Evolutionary conservation across 2,113 vertebrate genomes (phyloP).

Genomic region (Thamnaconus septentrionalis): DNA sequence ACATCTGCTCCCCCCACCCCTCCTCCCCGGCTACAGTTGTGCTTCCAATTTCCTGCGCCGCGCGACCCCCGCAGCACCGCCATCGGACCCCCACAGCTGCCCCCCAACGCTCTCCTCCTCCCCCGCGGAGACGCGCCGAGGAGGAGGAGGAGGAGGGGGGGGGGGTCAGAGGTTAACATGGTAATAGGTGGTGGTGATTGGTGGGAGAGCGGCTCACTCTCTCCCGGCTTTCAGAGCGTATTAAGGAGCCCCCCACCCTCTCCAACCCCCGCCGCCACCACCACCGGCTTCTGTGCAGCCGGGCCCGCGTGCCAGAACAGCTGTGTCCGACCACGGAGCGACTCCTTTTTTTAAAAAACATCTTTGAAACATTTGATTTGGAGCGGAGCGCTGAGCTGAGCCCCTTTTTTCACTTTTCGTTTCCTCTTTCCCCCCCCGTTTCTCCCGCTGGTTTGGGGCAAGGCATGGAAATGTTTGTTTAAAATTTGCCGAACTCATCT

Average conservation of each 20-base stretch:
- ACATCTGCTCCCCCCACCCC: conserved; percentile 35
- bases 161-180: conserved; percentile 73
- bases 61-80: no score
- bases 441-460: conserved; percentile 25
- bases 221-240: conserved; percentile 56
- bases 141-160: no score
- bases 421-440: no score
- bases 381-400: conserved; percentile 2
- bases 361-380: conserved; percentile 74
- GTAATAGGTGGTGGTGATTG: conserved; percentile 78
- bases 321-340: conserved; percentile 68
- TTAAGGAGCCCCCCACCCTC: conserved; percentile 47
- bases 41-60: conserved; percentile 66
- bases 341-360: conserved; percentile 61
- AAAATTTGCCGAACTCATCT: conserved; percentile 36
- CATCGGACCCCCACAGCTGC: neutral
- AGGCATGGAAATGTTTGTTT: conserved; percentile 53
- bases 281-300: conserved; percentile 51
- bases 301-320: conserved; percentile 58
- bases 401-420: no score
- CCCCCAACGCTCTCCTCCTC: conserved; percentile 23
- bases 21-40: conserved; percentile 19
- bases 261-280: no score
- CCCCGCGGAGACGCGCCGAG: conserved; percentile 46
- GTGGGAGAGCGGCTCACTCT: conserved; percentile 64